These are phyloP conservation scores for Macrosteles quadrilineatus DNA, from an alignment of 1,140 invertebrate genomes.

Conservation along the genomic window DNA sequence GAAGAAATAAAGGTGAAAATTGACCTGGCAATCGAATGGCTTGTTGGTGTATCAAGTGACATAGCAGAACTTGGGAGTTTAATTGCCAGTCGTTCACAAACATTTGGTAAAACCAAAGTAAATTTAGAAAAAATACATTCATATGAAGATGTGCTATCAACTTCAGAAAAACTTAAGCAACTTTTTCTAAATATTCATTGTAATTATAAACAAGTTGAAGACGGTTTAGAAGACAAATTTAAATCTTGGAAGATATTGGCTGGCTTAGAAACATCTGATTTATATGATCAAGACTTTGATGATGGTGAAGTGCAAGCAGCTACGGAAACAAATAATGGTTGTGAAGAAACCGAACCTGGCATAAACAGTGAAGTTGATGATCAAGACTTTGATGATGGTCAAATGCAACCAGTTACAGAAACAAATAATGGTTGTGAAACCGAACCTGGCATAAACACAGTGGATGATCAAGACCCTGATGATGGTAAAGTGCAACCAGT, in stretches of 20 bases:
- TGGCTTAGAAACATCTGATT: neutral
- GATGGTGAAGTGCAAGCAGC: neutral
- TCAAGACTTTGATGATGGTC: neutral
- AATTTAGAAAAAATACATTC: neutral
- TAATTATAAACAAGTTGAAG: conserved; percentile 1
- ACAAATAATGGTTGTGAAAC: neutral
- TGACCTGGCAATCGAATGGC: neutral
- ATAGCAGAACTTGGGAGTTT: neutral
- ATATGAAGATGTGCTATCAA: conserved; percentile 6
- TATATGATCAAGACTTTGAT: neutral
- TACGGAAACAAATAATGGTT: neutral
- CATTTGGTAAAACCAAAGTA: conserved; percentile 3
- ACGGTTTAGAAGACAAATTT: neutral
- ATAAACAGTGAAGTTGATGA: neutral
- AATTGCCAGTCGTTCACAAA: neutral
- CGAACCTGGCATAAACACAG: neutral
- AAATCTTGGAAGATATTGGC: neutral
- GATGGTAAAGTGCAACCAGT: neutral
- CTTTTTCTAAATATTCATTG: neutral
- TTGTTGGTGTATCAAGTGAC: neutral
- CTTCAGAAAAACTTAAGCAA: neutral
- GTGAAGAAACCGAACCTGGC: neutral
- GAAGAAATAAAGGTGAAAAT: neutral
- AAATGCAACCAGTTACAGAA: neutral
- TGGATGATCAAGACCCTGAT: neutral